These are phyloP conservation scores for Silvanus unidentatus DNA, from an alignment of 2,888 invertebrate species.

Conservation along the genomic window DNA sequence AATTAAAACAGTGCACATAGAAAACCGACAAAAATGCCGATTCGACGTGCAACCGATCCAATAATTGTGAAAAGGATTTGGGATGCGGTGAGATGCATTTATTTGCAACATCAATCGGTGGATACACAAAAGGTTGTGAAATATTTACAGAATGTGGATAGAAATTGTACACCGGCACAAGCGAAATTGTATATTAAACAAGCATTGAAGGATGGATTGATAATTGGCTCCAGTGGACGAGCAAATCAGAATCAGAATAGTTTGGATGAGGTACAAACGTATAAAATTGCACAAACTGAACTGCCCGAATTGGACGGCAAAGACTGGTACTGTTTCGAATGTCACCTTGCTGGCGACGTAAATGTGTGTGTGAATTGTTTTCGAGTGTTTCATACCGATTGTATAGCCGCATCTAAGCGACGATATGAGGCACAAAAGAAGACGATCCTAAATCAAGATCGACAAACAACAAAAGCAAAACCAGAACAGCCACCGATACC, in stretches of 20 bases:
- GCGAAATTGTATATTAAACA: slow-evolving; percentile 39
- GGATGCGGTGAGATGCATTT: slow-evolving; percentile 39
- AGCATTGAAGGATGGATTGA: slow-evolving; percentile 37
- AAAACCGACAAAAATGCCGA: slow-evolving; percentile 43
- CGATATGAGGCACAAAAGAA: slow-evolving; percentile 41
- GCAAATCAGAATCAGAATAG: slow-evolving; percentile 16
- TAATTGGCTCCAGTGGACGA: slow-evolving; percentile 5
- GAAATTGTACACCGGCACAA: slow-evolving; percentile 31
- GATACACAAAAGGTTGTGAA: slow-evolving; percentile 35
- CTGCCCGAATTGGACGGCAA: slow-evolving; percentile 51
- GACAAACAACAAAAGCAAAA: too few species aligned
- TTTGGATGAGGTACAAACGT: slow-evolving; percentile 18
- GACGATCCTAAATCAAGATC: slow-evolving; percentile 8
- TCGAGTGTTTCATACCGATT: slow-evolving; percentile 65
- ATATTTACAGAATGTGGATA: slow-evolving; percentile 34
- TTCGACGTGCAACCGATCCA: slow-evolving; percentile 41
- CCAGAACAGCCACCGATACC: too few species aligned
- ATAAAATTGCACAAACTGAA: slow-evolving; percentile 35
- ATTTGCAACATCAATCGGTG: slow-evolving; percentile 31
- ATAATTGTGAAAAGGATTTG: slow-evolving; percentile 40
- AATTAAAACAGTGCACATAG: too few species aligned
- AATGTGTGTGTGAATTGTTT: slow-evolving; percentile 60
- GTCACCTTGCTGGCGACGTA: slow-evolving; percentile 66
- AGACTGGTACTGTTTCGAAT: slow-evolving; percentile 78
- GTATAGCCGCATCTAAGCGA: slow-evolving; percentile 45